These are phyloP conservation scores for Pterocles gutturalis DNA, from an alignment of 2,113 vertebrate species.

Conservation along the genomic window DNA sequence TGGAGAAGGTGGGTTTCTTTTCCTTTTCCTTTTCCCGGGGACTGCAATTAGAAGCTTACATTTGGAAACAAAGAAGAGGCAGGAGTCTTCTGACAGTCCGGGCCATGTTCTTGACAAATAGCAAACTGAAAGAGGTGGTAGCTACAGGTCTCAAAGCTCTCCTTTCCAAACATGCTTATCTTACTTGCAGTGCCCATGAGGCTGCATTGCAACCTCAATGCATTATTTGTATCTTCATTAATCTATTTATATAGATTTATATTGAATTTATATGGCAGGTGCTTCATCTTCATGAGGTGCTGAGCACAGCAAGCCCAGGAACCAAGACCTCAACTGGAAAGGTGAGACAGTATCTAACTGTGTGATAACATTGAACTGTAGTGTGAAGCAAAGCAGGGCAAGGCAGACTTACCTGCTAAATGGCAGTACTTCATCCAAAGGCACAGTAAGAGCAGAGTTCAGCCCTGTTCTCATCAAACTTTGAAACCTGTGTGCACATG, in stretches of 20 bases:
- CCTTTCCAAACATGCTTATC: not conserved
- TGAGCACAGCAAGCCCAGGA: not conserved
- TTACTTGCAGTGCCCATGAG: not conserved
- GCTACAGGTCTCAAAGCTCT: not conserved
- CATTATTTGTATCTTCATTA: not conserved
- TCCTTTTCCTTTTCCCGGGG: not conserved
- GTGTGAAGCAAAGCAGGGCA: not conserved
- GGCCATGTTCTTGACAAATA: not conserved
- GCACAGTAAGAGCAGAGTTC: not conserved
- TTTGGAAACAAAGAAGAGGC: not conserved
- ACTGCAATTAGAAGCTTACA: not conserved
- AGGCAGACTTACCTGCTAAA: not conserved
- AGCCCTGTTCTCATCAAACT: not conserved
- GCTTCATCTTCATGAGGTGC: not conserved
- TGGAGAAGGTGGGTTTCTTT: constrained; percentile 16
- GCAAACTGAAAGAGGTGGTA: not conserved
- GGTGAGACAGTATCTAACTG: not conserved
- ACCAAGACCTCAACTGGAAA: not conserved
- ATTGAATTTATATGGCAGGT: not conserved
- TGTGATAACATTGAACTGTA: not conserved
- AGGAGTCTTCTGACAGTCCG: not conserved
- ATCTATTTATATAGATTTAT: not conserved
- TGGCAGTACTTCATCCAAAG: not conserved
- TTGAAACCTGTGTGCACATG: not conserved
- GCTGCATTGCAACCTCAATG: not conserved